These are phyloP conservation scores for Helarctos malayanus DNA, from an alignment of 2,797 vertebrate genomes.

Conservation along the genomic window DNA sequence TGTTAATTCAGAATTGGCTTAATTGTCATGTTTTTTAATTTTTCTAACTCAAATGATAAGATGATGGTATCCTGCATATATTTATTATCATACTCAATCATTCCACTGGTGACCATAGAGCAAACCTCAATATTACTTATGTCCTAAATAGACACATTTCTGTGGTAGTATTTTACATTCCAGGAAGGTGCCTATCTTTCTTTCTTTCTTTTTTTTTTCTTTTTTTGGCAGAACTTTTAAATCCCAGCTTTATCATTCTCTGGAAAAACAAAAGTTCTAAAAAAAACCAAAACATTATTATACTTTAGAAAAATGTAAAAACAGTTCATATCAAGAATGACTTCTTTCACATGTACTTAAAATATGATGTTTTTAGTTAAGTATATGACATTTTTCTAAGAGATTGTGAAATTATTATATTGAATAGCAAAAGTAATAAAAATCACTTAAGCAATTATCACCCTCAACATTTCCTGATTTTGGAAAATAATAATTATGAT, in stretches of 20 bases:
- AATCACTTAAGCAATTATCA: neutral
- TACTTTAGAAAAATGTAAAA: slow-evolving; percentile 1
- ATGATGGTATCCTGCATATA: neutral
- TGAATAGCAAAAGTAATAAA: neutral
- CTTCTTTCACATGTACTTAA: neutral
- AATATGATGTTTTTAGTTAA: neutral
- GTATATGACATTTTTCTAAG: neutral
- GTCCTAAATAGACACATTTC: neutral
- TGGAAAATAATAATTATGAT: slow-evolving; percentile 38
- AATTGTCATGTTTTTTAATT: neutral
- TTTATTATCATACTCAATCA: neutral
- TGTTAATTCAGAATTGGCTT: neutral
- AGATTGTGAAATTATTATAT: neutral
- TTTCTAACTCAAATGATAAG: neutral
- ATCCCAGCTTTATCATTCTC: neutral
- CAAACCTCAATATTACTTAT: neutral
- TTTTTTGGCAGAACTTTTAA: neutral
- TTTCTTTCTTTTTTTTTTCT: too few relatives aligned
- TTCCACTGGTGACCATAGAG: neutral
- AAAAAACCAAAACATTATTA: neutral
- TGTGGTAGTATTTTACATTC: neutral
- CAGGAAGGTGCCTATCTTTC: neutral
- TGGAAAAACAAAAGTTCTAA: neutral
- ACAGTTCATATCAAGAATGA: neutral
- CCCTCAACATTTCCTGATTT: neutral